Conservation (phyloP, 2,113 vertebrate species). For the Pogona vitticeps region DNA sequence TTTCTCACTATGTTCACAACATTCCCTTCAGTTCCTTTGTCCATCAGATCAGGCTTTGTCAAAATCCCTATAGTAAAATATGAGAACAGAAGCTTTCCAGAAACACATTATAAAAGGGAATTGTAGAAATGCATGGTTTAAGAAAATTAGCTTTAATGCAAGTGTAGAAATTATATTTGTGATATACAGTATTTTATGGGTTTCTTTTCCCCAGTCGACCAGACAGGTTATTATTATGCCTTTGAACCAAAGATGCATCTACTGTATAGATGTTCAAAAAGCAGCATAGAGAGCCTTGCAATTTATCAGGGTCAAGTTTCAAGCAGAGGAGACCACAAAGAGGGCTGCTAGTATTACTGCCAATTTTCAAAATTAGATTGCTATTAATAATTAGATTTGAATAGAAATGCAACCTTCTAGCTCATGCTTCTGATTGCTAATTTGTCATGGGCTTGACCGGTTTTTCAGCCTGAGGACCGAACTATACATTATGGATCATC, state of each 20-base stretch:
- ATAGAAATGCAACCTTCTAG: neutral
- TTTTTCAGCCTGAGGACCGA: no score
- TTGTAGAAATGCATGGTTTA: no score
- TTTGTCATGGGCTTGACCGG: neutral
- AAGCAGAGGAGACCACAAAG: neutral
- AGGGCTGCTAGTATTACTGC: neutral
- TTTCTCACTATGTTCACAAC: slow-evolving; percentile 81
- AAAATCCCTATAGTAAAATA: slow-evolving; percentile 80
- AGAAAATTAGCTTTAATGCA: neutral
- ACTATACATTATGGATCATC: no score
- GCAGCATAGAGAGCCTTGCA: neutral
- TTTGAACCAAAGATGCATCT: no score
- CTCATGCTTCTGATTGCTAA: neutral
- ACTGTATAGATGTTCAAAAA: no score
- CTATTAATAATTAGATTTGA: neutral
- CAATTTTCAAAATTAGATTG: neutral
- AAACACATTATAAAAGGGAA: fast-evolving
- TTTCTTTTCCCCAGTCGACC: neutral
- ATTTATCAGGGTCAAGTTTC: neutral
- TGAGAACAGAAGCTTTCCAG: neutral
- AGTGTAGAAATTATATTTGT: neutral
- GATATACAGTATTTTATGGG: no score
- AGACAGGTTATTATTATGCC: neutral
- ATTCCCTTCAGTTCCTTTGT: slow-evolving; percentile 81
- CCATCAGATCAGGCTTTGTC: slow-evolving; percentile 90